Percentiles rank a stretch among this genome's conserved stretches.
Evolutionary conservation across 1,140 invertebrate genomes (phyloP).

Genomic region (Sycophila sp.): DNA sequence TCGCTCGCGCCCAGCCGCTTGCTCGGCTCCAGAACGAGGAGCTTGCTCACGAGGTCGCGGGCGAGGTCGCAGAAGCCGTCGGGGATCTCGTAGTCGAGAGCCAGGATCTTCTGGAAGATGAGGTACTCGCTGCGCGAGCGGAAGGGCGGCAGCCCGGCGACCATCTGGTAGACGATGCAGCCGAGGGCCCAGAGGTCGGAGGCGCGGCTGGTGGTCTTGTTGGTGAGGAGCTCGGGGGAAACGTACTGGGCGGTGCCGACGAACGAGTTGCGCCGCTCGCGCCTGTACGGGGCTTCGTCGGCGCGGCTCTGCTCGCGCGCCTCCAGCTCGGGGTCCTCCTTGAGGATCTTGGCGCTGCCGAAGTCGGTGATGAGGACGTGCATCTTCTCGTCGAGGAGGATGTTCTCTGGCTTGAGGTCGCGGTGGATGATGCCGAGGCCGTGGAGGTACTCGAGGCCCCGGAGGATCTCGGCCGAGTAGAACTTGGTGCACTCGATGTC

Average conservation of each 20-base stretch:
- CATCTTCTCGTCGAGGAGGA: slow-evolving; percentile 91
- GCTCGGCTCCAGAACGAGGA: slow-evolving; percentile 84
- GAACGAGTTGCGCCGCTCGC: slow-evolving; percentile 82
- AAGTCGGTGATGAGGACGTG: slow-evolving; percentile 98
- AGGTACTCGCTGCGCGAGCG: slow-evolving; percentile 92
- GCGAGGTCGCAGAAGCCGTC: slow-evolving; percentile 87
- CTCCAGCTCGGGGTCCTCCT: slow-evolving; percentile 48
- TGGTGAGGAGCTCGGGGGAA: slow-evolving; percentile 92
- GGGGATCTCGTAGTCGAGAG: slow-evolving; percentile 92
- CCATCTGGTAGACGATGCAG: slow-evolving; percentile 98
- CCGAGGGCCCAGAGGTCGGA: slow-evolving; percentile 98
- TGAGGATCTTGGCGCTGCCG: slow-evolving; percentile 91
- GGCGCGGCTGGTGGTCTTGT: slow-evolving; percentile 80
- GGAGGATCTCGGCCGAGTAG: slow-evolving; percentile 92
- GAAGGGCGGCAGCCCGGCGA: slow-evolving; percentile 93
- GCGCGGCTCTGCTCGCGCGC: slow-evolving; percentile 24
- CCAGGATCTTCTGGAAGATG: slow-evolving; percentile 96
- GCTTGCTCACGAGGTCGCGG: slow-evolving; percentile 86
- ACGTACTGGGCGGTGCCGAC: slow-evolving; percentile 99
- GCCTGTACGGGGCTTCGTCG: not conserved
- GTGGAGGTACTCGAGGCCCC: slow-evolving; percentile 93
- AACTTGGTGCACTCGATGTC: slow-evolving; percentile 89
- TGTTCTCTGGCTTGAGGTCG: slow-evolving; percentile 92
- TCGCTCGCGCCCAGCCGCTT: slow-evolving; percentile 88
- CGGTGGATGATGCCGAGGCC: slow-evolving; percentile 91